phyloP scores from a whole-genome alignment of 2,113 vertebrate species.

The Alces alces region DNA sequence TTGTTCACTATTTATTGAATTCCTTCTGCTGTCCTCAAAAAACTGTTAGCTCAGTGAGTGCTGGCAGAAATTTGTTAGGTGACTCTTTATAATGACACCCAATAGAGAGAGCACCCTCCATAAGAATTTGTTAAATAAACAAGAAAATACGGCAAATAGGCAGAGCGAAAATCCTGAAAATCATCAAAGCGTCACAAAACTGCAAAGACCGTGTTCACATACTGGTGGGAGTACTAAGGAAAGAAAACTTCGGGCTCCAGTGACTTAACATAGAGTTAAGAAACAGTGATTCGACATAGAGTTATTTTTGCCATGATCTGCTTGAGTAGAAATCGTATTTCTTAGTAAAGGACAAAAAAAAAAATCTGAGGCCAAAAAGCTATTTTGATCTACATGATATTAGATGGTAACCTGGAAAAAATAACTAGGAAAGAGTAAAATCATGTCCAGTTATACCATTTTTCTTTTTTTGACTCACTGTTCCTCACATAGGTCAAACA shows the following conservation, averaged over 20 bases:
- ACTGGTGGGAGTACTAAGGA: not conserved
- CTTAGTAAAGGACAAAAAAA: slow-evolving; percentile 16
- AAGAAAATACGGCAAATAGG: not conserved
- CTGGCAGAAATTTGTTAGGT: not conserved
- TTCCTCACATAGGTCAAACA: not conserved
- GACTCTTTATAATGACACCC: not conserved
- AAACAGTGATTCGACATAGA: not conserved
- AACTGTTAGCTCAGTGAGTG: not conserved
- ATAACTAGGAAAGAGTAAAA: not conserved
- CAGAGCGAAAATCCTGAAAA: not conserved
- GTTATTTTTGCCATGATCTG: not conserved
- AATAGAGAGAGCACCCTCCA: not conserved
- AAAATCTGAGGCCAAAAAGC: not conserved
- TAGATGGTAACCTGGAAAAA: not conserved
- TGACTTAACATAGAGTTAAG: not conserved
- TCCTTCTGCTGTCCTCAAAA: not conserved
- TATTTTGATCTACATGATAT: not conserved
- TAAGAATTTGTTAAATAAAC: not conserved
- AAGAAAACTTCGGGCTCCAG: not conserved
- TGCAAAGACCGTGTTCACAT: not conserved
- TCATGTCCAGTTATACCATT: not conserved
- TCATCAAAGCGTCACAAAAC: not conserved
- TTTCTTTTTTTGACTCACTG: not conserved
- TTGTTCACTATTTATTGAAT: not conserved
- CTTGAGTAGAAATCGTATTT: not conserved